Base-by-base conservation (phyloP, 1,140 invertebrate genomes). In the Stegodyphus dumicola region DNA sequence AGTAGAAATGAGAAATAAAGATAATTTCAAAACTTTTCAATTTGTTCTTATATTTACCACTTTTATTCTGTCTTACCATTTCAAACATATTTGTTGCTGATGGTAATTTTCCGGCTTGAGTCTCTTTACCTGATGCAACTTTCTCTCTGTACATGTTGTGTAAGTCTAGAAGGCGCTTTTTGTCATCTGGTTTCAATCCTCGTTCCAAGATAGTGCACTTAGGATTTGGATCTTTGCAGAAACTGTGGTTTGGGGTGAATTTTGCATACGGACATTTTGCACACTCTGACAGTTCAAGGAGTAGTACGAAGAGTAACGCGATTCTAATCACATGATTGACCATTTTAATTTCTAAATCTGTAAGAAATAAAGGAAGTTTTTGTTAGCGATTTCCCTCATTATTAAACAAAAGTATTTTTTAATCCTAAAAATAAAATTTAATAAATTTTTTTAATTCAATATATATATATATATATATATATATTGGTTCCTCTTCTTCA, bases 191-290 rank as follows among this genome's bases (percentile, higher is more conserved):
- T 60, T 60, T 10, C 66, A 67, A 9, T 67, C 66, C 66, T 18
- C n/a, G n/a, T 5, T 9, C 17, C 9, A 67, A 6, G 66, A 67
- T 18, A n/a, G 11, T 9, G 33, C 66, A 67, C 6, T 11, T n/a
- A n/a, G 66, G 15, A 67, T 67, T 67, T 7, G 66, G 66, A 67
- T 6, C n/a, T 17, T 67, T 67, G n/a, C 66, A 67, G 66, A 67
- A 67, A 67, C 66, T 67, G 66, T 67, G 66, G 9, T 67, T n/a
- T 6, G 15, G 66, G 7, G 3, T 67, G 15, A 67, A 18, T 17
- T 18, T 67, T 17, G 9, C 7, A 18, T 67, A 67, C 0, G 33
- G 33, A 33, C 33, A 33, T 33, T 33, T 33, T 33, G 33, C 33
- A 33, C 33, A 33, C 33, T 33, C 33, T 33, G 33, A 33, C 3